Percentiles rank a stretch among this genome's conserved stretches.
These are phyloP conservation scores for Cotesia typhae DNA, from an alignment of 1,140 invertebrate genomes.

Conservation along the genomic window DNA sequence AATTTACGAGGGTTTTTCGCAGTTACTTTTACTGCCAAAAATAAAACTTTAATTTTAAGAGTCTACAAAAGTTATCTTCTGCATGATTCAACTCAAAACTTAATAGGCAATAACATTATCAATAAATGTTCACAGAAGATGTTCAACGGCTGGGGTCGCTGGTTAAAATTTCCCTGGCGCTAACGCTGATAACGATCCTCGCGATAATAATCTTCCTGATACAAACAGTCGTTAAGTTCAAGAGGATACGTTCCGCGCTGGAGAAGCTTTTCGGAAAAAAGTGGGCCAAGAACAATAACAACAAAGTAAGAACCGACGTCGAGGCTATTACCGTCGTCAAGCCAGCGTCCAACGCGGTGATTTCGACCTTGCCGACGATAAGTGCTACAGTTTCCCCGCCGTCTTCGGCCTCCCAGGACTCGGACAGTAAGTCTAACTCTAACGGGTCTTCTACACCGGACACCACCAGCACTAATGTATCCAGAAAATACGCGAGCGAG, in stretches of 20 bases:
- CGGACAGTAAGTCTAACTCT: conserved; percentile 40
- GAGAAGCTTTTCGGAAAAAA: conserved; percentile 45
- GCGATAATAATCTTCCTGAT: conserved; percentile 41
- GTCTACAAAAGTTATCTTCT: no score
- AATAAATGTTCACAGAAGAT: conserved; percentile 42
- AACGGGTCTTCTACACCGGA: conserved; percentile 66
- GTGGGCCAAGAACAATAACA: conserved; percentile 45
- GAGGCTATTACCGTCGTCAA: conserved; percentile 40
- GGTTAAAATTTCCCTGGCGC: conserved; percentile 42
- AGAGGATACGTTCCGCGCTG: conserved; percentile 43
- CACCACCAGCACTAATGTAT: conserved; percentile 68
- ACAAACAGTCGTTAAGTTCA: conserved; percentile 45
- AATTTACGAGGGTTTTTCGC: conserved; percentile 5
- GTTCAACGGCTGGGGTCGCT: conserved; percentile 44
- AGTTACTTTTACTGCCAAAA: no score
- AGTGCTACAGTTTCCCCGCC: conserved; percentile 50
- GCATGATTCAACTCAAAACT: no score
- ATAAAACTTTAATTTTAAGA: no score
- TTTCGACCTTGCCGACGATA: conserved; percentile 59
- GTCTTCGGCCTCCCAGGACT: conserved; percentile 18
- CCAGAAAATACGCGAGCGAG: conserved; percentile 70
- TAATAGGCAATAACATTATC: no score
- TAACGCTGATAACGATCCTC: conserved; percentile 46
- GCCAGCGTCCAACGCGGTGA: conserved; percentile 48
- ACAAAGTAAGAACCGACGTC: conserved; percentile 49